Conservation (phyloP, 92 coral and sea anemone species). For the Epizoanthus scotinus region DNA sequence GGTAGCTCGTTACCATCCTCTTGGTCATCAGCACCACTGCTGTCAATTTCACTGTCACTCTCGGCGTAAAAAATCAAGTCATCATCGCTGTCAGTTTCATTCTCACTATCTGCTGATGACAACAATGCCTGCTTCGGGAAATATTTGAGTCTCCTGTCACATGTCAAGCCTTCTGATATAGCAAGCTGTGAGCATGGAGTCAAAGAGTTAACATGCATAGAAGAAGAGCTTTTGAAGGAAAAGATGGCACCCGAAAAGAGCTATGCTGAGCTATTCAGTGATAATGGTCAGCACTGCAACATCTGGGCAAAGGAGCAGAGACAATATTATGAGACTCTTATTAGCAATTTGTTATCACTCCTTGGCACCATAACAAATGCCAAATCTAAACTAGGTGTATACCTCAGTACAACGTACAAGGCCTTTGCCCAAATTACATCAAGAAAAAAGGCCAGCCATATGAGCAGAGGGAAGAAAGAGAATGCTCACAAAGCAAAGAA, state of each 20-base stretch:
- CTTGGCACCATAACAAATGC: no score
- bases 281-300: slow-evolving; percentile 27
- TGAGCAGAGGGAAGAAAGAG: no score
- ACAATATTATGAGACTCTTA: slow-evolving; percentile 42
- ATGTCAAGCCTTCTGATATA: slow-evolving; percentile 33
- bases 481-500: no score
- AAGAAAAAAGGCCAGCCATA: slow-evolving; percentile 36
- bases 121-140: slow-evolving; percentile 47
- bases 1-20: no score
- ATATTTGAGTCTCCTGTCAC: slow-evolving; percentile 17
- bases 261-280: slow-evolving; percentile 16
- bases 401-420: slow-evolving; percentile 25
- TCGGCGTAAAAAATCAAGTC: slow-evolving; percentile 23
- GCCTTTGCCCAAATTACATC: no score
- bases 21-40: no score
- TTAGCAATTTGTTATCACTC: slow-evolving; percentile 11
- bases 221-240: slow-evolving; percentile 25
- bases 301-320: slow-evolving; percentile 46
- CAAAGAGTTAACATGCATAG: slow-evolving; percentile 35
- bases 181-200: slow-evolving; percentile 49
- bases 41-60: slow-evolving; percentile 11
- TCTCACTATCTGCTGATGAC: slow-evolving; percentile 42
- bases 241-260: not conserved
- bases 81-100: slow-evolving; percentile 31
- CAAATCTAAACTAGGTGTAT: slow-evolving; percentile 32